Evolutionary conservation across 2,113 vertebrate genomes (phyloP).

Genomic region (Ia io): DNA sequence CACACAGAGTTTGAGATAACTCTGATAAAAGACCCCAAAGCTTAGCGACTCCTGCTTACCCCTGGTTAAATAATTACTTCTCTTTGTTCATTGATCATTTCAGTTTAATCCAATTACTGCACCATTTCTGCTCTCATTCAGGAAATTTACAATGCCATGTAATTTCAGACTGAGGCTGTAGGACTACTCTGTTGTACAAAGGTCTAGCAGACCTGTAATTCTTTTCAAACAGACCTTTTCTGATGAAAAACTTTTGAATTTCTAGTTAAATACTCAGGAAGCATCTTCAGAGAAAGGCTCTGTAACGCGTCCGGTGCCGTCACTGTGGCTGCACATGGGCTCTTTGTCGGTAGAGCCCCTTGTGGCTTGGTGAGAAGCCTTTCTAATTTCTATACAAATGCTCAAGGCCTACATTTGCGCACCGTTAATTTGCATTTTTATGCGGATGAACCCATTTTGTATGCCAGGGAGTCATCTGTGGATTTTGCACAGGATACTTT

Average conservation of each 20-base stretch:
- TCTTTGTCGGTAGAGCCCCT: constrained; percentile 63
- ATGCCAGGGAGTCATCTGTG: constrained; percentile 67
- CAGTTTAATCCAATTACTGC: constrained; percentile 60
- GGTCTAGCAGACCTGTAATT: constrained; percentile 25
- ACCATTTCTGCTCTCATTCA: constrained; percentile 42
- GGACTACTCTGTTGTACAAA: not conserved
- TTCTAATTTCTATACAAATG: constrained; percentile 73
- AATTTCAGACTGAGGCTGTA: constrained; percentile 1
- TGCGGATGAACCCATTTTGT: constrained; percentile 73
- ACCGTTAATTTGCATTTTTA: constrained; percentile 80
- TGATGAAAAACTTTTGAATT: constrained; percentile 63
- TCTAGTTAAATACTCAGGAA: constrained; percentile 53
- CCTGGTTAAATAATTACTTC: constrained; percentile 48
- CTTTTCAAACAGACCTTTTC: constrained; percentile 55
- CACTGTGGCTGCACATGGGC: constrained; percentile 26
- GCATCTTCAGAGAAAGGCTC: constrained; percentile 56
- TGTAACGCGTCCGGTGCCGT: not conserved
- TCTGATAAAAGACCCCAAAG: not conserved
- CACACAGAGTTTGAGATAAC: not conserved
- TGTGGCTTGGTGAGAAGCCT: constrained; percentile 67
- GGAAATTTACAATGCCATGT: constrained; percentile 24
- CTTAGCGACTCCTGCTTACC: not conserved
- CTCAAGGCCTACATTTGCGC: constrained; percentile 65
- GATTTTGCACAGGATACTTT: constrained; percentile 66
- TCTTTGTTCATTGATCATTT: constrained; percentile 58